Percentiles rank a stretch among this genome's conserved stretches.
Evolutionary conservation across 2,888 invertebrate species (phyloP).

Genomic region (Drosophila incognita): DNA sequence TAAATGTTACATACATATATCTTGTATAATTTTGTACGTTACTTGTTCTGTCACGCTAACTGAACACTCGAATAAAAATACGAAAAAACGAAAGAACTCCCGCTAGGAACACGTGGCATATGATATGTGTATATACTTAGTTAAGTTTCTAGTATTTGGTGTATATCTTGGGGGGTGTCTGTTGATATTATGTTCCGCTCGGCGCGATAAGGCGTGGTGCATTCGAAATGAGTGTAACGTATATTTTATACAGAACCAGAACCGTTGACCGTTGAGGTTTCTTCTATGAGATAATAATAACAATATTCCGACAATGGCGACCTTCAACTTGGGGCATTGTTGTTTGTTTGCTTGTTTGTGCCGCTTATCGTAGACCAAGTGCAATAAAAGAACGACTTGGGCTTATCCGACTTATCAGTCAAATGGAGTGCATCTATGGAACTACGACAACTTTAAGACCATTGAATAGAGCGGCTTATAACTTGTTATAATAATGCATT

Average conservation of each 20-base stretch:
- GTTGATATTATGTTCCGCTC: conserved; percentile 62
- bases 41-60: conserved; percentile 68
- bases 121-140: conserved; percentile 35
- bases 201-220: conserved; percentile 69
- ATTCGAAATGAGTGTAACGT: conserved; percentile 80
- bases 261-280: conserved; percentile 54
- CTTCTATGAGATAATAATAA: conserved; percentile 40
- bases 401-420: conserved; percentile 48
- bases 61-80: conserved; percentile 36
- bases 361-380: conserved; percentile 33
- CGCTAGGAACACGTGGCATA: conserved; percentile 63
- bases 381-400: conserved; percentile 31
- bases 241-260: conserved; percentile 69
- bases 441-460: neutral
- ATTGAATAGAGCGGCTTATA: conserved; percentile 1
- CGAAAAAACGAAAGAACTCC: conserved; percentile 6
- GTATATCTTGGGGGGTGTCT: conserved; percentile 52
- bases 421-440: neutral
- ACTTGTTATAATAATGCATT: neutral
- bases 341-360: conserved; percentile 10
- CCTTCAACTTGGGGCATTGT: conserved; percentile 59
- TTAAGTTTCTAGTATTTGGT: conserved; percentile 14
- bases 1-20: conserved; percentile 34
- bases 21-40: conserved; percentile 61
- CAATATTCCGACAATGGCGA: conserved; percentile 54